Conservation (phyloP, 2,113 vertebrate species). For the Sebastes fasciatus region DNA sequence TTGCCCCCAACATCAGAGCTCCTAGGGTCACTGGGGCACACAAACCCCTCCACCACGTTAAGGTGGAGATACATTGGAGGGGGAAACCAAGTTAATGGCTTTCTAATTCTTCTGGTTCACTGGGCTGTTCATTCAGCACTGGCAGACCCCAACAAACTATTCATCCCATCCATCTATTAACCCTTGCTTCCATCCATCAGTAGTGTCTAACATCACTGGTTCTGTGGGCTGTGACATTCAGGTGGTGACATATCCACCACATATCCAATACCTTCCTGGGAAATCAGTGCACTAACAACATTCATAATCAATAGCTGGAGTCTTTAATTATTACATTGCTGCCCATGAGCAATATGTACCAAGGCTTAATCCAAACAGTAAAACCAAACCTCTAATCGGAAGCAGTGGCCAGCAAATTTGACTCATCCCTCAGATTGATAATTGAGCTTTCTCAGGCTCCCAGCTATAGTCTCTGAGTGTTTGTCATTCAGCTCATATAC, state of each 20-base stretch:
- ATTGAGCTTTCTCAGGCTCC: neutral
- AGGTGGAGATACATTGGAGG: too few species aligned
- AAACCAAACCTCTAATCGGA: constrained; percentile 22
- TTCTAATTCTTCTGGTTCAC: neutral
- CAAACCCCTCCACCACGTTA: too few species aligned
- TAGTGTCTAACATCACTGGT: neutral
- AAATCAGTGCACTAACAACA: constrained; percentile 58
- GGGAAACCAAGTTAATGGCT: too few species aligned
- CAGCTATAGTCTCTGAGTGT: neutral
- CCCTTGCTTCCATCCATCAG: neutral
- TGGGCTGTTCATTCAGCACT: neutral
- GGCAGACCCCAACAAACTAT: neutral
- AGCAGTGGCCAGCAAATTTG: neutral
- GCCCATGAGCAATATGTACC: neutral
- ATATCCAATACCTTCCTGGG: constrained; percentile 32
- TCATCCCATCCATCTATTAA: neutral
- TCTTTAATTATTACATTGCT: constrained; percentile 43
- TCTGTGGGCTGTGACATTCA: neutral
- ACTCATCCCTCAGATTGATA: constrained; percentile 1
- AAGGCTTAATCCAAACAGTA: constrained; percentile 3
- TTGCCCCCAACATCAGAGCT: too few species aligned
- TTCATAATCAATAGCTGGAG: constrained; percentile 38
- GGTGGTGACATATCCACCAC: constrained; percentile 21
- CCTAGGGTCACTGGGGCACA: too few species aligned
- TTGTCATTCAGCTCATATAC: constrained; percentile 12